Evolutionary conservation across 2,888 invertebrate genomes (phyloP), one percentile per base, ranked within the genome.

Genomic region (Plusia festucae): DNA sequence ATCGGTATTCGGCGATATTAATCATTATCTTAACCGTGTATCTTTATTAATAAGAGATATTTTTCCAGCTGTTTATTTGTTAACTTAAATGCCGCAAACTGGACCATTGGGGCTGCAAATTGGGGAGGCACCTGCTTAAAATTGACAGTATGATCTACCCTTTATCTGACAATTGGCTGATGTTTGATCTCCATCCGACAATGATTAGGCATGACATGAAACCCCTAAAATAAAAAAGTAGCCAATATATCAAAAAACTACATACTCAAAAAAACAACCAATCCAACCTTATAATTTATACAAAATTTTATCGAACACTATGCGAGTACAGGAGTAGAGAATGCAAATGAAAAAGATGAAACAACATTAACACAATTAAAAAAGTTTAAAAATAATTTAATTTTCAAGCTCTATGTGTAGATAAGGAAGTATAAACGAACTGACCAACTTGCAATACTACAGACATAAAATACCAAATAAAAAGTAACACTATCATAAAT

Each of bases 11-110:
- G 32, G 46, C 32, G 24, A 69, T 74, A 3, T 20, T 49, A 18
- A 55, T 68, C 24, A 62, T 55, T 69, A 54, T 30, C 16, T 55
- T 40, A 27, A 20, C 11, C 22, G 16, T 27, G 16, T 62, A 49
- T 49, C 54, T 18, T 32, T 16, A 11, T 32, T 34, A 53, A 46
- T 55, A 60, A 40, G 53, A 44, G 32, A 20, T 34, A 9, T n/a
- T 20, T 2, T 11, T 9, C 11, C 46, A 49, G 46, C 46, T 49
- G 46, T 49, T 49, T 49, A 20, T 49, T 49, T 49, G 20, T 49
- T 18, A 8, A 11, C n/a, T 40, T 7, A 49, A 49, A 49, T 49
- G 20, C 46, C 20, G 46, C 46, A 8, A 1, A 46, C 18, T 46
- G 40, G 1, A 49, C 46, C 46, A 18, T 49, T 2, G 16, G n/a